Evolutionary conservation across 1,140 invertebrate genomes (phyloP).

Genomic region (Leptinotarsa lineolata): DNA sequence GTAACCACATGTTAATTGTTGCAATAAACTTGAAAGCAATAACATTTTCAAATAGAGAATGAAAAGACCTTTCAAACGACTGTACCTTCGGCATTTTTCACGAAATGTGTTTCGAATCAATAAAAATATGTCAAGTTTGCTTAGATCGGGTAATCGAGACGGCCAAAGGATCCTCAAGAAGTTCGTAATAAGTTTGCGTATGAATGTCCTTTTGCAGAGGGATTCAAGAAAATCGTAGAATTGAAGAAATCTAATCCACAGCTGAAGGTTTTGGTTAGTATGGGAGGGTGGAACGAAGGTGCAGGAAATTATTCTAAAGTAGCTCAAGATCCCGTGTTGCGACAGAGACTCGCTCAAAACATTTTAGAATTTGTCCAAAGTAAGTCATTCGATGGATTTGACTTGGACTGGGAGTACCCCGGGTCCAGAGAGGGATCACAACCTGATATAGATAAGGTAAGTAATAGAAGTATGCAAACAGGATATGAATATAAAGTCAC

Average conservation of each 20-base stretch:
- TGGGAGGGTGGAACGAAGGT: conserved; percentile 82
- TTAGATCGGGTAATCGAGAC: too few relatives aligned
- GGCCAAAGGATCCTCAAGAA: background rate
- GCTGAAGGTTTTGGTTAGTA: conserved; percentile 70
- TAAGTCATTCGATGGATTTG: conserved; percentile 77
- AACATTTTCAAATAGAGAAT: too few relatives aligned
- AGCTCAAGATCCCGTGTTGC: conserved; percentile 47
- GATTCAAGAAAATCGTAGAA: background rate
- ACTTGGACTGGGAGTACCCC: conserved; percentile 84
- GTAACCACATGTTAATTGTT: too few relatives aligned
- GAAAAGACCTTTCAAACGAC: too few relatives aligned
- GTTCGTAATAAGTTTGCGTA: background rate
- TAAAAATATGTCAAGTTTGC: too few relatives aligned
- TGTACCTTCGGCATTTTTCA: too few relatives aligned
- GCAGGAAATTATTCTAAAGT: conserved; percentile 68
- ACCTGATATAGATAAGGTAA: conserved; percentile 9
- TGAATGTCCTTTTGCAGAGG: background rate
- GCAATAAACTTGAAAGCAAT: too few relatives aligned
- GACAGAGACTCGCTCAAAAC: conserved; percentile 65
- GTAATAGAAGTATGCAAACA: background rate
- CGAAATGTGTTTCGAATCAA: too few relatives aligned
- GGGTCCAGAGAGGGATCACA: conserved; percentile 39
- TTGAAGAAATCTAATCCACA: conserved; percentile 59
- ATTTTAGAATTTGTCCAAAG: conserved; percentile 63
- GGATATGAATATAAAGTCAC: too few relatives aligned